These are phyloP conservation scores for Pachydiplax longipennis DNA, from an alignment of 2,888 invertebrate species.

Conservation along the genomic window DNA sequence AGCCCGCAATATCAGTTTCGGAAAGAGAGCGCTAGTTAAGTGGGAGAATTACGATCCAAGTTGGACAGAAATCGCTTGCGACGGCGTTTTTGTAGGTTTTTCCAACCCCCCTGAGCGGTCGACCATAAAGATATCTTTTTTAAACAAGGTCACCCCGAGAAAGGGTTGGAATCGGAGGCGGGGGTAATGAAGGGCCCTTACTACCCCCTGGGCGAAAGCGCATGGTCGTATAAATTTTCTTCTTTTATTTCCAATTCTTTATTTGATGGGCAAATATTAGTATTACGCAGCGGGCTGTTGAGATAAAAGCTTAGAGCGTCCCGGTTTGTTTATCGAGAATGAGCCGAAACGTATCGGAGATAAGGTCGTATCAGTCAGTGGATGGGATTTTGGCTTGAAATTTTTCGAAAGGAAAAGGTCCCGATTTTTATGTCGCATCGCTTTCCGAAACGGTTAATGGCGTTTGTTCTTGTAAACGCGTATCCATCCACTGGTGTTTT, in stretches of 20 bases:
- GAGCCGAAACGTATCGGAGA: not conserved
- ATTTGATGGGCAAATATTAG: not conserved
- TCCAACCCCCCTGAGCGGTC: not conserved
- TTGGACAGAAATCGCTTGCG: not conserved
- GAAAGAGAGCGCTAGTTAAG: not conserved
- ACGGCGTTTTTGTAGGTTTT: not conserved
- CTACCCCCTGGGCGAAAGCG: not conserved
- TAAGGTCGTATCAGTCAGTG: not conserved
- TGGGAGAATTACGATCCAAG: not conserved
- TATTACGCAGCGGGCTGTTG: not conserved
- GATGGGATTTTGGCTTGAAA: not conserved
- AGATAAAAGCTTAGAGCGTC: not conserved
- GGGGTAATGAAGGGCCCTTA: not conserved
- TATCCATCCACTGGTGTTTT: too few relatives aligned
- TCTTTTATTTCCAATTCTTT: not conserved
- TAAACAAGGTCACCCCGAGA: not conserved
- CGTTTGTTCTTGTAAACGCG: too few relatives aligned
- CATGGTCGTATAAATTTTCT: not conserved
- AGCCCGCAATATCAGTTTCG: not conserved
- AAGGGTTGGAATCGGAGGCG: not conserved
- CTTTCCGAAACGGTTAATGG: too few relatives aligned
- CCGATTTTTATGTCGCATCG: too few relatives aligned
- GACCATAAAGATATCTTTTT: not conserved
- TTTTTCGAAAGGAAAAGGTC: too few relatives aligned
- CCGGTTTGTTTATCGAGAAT: not conserved